phyloP scores from a whole-genome alignment of 2,113 vertebrate genomes.

The Speoplatyrhinus poulsoni region DNA sequence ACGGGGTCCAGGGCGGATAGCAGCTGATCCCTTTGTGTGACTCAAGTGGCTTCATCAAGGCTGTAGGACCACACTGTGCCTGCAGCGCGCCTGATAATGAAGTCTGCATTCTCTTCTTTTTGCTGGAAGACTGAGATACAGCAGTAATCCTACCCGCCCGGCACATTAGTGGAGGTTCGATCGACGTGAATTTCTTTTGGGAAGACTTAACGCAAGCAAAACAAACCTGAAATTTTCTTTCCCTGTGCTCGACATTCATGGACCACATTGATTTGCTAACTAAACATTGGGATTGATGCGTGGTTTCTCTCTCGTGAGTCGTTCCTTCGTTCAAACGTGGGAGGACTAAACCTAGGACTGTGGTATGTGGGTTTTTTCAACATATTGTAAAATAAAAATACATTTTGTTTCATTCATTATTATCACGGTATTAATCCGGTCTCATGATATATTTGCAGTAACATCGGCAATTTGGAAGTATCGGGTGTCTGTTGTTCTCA shows the following conservation, averaged over 20 bases:
- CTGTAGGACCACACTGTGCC: constrained; percentile 28
- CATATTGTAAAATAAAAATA: background rate
- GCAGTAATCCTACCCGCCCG: background rate
- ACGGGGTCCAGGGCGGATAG: constrained; percentile 15
- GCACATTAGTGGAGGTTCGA: background rate
- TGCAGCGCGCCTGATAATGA: constrained; percentile 15
- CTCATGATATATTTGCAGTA: constrained; percentile 42
- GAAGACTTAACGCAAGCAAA: background rate
- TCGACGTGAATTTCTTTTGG: constrained; percentile 1
- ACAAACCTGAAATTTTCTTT: background rate
- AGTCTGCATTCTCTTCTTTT: constrained; percentile 13
- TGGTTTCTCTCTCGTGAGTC: constrained; percentile 5
- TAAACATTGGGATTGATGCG: background rate
- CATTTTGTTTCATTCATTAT: constrained; percentile 13
- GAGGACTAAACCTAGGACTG: constrained; percentile 14
- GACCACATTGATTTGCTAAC: background rate
- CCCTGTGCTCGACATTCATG: background rate
- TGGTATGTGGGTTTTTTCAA: background rate
- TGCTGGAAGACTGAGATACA: background rate
- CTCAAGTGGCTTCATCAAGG: constrained; percentile 55
- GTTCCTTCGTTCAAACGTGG: background rate
- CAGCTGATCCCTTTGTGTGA: background rate
- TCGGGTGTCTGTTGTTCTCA: constrained; percentile 55
- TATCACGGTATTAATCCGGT: constrained; percentile 15
- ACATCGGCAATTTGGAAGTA: constrained; percentile 38